A percentile compares a stretch with the other conserved stretches of the same genome.
Evolutionary conservation across 2,113 vertebrate genomes (phyloP).

Genomic region (Illadopsis cleaveri): DNA sequence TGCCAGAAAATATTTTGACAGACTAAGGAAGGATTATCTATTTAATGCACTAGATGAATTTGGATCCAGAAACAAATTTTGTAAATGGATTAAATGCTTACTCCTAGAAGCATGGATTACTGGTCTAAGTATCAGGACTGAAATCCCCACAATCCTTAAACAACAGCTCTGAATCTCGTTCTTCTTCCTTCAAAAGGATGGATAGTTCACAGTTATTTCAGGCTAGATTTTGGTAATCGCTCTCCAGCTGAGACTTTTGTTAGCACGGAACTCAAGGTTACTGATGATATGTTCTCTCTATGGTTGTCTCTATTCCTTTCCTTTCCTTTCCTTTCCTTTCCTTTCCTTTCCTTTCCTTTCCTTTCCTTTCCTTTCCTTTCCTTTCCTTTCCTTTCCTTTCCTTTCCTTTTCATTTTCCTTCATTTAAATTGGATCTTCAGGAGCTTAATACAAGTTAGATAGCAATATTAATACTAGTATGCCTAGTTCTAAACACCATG

Average conservation of each 20-base stretch:
- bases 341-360: background rate
- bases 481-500: background rate
- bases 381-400: background rate
- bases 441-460: background rate
- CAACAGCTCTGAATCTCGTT: background rate
- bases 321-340: background rate
- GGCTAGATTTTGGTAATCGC: background rate
- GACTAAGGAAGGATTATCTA: background rate
- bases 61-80: constrained; percentile 24
- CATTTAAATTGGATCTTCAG: background rate
- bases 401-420: background rate
- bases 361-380: background rate
- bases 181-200: background rate
- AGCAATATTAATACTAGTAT: background rate
- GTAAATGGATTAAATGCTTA: constrained; percentile 42
- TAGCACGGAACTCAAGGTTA: background rate
- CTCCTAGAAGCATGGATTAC: background rate
- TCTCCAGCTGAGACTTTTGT: background rate
- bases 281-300: fast-evolving
- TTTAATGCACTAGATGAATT: background rate
- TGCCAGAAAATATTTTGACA: background rate
- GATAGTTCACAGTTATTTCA: background rate
- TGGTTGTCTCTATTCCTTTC: too few species aligned
- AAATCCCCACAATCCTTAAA: constrained; percentile 3
- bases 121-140: background rate